Percentiles rank a stretch among this genome's conserved stretches.
Evolutionary conservation across 2,797 vertebrate genomes (phyloP).

Genomic region (Sus cebifrons): DNA sequence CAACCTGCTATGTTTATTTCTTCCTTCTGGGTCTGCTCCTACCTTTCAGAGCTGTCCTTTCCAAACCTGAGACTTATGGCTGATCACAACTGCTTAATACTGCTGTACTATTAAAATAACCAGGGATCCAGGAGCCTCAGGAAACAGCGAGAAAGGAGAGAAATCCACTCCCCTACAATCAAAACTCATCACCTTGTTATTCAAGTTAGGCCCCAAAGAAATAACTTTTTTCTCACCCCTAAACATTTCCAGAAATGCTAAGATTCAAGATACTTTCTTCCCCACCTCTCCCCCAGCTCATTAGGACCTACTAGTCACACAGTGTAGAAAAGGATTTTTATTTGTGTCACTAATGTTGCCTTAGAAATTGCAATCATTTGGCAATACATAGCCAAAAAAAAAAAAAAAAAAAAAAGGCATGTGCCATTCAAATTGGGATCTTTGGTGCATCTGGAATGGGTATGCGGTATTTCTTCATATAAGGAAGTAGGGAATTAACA

Average conservation of each 20-base stretch:
- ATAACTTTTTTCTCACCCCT: not conserved
- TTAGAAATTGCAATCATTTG: constrained; percentile 31
- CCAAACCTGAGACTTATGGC: not conserved
- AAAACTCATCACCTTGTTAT: not conserved
- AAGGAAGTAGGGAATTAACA: not conserved
- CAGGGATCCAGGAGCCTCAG: not conserved
- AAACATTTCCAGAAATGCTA: constrained; percentile 1
- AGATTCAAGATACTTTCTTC: not conserved
- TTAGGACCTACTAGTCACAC: not conserved
- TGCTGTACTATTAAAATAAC: not conserved
- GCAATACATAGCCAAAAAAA: not conserved
- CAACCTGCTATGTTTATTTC: not conserved
- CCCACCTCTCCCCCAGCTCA: not conserved
- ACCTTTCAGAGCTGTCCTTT: not conserved
- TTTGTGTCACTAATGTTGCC: not conserved
- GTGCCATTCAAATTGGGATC: not conserved
- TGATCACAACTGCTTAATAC: not conserved
- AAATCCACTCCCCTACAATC: not conserved
- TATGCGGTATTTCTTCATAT: not conserved
- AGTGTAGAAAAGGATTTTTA: not conserved
- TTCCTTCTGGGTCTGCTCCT: not conserved
- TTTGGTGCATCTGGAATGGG: not conserved
- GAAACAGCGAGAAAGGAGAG: not conserved
- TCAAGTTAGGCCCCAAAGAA: not conserved
- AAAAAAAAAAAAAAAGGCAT: not conserved